Evolutionary conservation across 2,888 invertebrate species (phyloP), one percentile per base, ranked within the genome.

Genomic region (Dioctria rufipes): DNA sequence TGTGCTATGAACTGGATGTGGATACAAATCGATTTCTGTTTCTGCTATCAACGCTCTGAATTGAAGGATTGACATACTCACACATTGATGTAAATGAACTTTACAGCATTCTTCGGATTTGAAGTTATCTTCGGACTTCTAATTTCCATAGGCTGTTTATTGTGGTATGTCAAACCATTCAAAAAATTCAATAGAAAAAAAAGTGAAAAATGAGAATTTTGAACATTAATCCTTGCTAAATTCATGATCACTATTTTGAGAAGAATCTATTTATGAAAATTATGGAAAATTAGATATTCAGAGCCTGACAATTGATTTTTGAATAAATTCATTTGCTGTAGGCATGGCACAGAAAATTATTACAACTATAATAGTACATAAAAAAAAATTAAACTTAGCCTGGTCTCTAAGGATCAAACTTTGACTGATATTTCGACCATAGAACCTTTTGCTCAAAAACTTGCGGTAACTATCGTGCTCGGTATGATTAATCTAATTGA

Each of bases 1-100:
- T 40, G 11, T 39, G 5, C 11, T 5, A 66, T 69, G 69, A 40
- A 73, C 58, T 49, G 60, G 42, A 73, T 58, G 58, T 58, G 60
- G 60, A 58, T 58, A 60, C 43, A 73, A 73, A 73, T 73, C 73
- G 73, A 73, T 73, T 73, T 60, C 42, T 73, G 25, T 25, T 25
- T 0, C 73, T 40, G 60, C 73, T 51, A 40, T 73, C 58, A n/a
- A 40, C 73, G 58, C 25, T 60, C 42, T 42, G 5, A 2, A 6
- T 5, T 13, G 11, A 13, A 13, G 42, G 11, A 25, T 42, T 73
- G 58, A 73, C 73, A 73, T 73, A 40, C 60, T 40, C n/a, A 6
- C 73, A 73, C 42, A 58, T 40, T 60, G 73, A 58, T 40, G 42
- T 73, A 58, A 60, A 60, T 60, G 73, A 40, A 42, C 51, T 58